Evolutionary conservation across 2,888 invertebrate genomes (phyloP).

Genomic region (Chrysina gloriosa): DNA sequence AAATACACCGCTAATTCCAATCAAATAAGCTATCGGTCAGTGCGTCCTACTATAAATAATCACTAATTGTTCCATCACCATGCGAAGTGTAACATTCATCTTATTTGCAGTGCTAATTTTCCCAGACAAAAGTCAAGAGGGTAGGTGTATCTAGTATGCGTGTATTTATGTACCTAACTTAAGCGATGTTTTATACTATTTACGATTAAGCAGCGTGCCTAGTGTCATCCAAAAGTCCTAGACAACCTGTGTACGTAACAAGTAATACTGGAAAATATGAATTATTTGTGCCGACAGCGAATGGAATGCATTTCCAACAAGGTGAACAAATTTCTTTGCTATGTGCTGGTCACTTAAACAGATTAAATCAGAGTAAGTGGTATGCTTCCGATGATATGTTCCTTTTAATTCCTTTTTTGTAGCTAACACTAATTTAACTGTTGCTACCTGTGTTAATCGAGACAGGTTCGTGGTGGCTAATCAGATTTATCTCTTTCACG

Average conservation of each 20-base stretch:
- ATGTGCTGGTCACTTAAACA: slow-evolving; percentile 56
- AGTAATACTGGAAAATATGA: slow-evolving; percentile 50
- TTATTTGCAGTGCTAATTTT: not conserved
- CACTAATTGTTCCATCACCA: slow-evolving; percentile 7
- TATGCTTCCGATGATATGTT: slow-evolving; percentile 3
- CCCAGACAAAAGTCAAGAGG: slow-evolving; percentile 1
- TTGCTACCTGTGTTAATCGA: slow-evolving; percentile 52
- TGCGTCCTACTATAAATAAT: slow-evolving; percentile 23
- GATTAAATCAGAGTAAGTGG: slow-evolving; percentile 54
- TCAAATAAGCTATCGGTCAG: slow-evolving; percentile 31
- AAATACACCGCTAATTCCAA: slow-evolving; percentile 28
- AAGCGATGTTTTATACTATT: not conserved
- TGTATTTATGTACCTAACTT: not conserved
- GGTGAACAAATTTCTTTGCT: slow-evolving; percentile 52
- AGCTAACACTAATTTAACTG: slow-evolving; percentile 55
- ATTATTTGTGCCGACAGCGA: slow-evolving; percentile 53
- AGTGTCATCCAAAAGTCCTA: slow-evolving; percentile 36
- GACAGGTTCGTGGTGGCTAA: slow-evolving; percentile 51
- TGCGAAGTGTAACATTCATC: slow-evolving; percentile 24
- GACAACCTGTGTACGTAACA: slow-evolving; percentile 52
- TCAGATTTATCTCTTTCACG: slow-evolving; percentile 49
- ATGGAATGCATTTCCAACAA: slow-evolving; percentile 49
- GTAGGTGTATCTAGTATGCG: not conserved
- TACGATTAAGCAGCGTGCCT: slow-evolving; percentile 24
- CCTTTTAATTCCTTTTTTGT: slow-evolving; percentile 44